These are phyloP conservation scores for Aradophagus sp. DNA, from an alignment of 1,140 invertebrate species.

Conservation along the genomic window DNA sequence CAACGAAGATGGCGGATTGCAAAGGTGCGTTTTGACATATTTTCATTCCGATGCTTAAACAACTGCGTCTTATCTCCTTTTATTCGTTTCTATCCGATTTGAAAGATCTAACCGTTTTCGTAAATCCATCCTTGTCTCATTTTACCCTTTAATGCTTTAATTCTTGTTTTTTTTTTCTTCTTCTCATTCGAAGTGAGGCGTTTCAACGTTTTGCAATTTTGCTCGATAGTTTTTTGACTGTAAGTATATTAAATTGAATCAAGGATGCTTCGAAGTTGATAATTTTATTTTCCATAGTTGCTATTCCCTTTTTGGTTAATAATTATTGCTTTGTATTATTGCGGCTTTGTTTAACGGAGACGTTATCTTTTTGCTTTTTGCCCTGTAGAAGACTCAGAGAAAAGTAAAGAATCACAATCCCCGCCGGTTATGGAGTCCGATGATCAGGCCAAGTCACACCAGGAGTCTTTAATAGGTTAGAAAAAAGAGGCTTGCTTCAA, in stretches of 20 bases:
- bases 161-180: no score
- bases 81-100: neutral
- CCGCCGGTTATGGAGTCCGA: constrained; percentile 66
- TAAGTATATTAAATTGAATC: no score
- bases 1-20: constrained; percentile 73
- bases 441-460: no score
- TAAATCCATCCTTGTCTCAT: neutral
- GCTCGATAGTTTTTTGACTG: no score
- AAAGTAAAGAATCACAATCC: constrained; percentile 57
- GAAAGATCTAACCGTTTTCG: constrained; percentile 2
- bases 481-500: no score
- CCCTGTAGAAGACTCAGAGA: constrained; percentile 60
- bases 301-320: no score
- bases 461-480: no score
- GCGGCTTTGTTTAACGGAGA: neutral
- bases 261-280: no score
- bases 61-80: neutral
- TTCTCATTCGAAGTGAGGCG: no score
- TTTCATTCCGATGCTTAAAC: constrained; percentile 15
- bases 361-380: neutral
- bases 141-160: no score
- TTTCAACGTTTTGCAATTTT: no score
- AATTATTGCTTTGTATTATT: neutral
- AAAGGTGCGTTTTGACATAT: constrained; percentile 70
- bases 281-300: no score